A percentile compares a stretch with the other conserved stretches of the same genome.
phyloP scores from a whole-genome alignment of 2,113 vertebrate species.

The Serilophus lunatus region DNA sequence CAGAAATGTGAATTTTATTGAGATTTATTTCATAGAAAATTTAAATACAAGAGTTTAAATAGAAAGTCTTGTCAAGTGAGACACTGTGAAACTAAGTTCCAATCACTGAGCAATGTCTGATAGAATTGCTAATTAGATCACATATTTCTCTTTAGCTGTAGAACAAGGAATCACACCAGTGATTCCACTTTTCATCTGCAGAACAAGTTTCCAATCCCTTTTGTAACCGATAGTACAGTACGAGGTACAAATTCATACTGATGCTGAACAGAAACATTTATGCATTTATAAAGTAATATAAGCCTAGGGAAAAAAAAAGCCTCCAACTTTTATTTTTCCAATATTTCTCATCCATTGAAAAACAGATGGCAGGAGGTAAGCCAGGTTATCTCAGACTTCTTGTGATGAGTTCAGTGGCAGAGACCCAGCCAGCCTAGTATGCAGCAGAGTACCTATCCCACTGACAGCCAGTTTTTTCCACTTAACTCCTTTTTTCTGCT shows the following conservation, averaged over 20 bases:
- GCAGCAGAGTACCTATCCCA: conserved; percentile 18
- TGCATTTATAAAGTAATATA: conserved; percentile 8
- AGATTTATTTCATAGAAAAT: conserved; percentile 32
- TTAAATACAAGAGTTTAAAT: conserved; percentile 55
- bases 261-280: conserved; percentile 49
- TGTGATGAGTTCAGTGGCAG: conserved; percentile 49
- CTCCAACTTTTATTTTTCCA: conserved; percentile 51
- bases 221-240: conserved; percentile 3
- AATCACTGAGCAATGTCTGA: conserved; percentile 53
- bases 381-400: conserved; percentile 42
- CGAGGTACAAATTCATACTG: not conserved
- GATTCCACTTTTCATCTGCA: conserved; percentile 8
- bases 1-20: conserved; percentile 1
- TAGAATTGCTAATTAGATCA: conserved; percentile 61
- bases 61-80: conserved; percentile 36
- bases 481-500: conserved; percentile 31
- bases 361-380: conserved; percentile 52
- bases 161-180: conserved; percentile 32
- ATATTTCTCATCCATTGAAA: conserved; percentile 39
- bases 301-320: not conserved
- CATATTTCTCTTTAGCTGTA: conserved; percentile 47
- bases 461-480: conserved; percentile 40
- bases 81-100: conserved; percentile 47
- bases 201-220: conserved; percentile 26
- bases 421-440: conserved; percentile 11